A percentile compares a stretch with the other conserved stretches of the same genome.
Evolutionary conservation across 2,113 vertebrate species (phyloP).

Genomic region (Sylvia atricapilla): DNA sequence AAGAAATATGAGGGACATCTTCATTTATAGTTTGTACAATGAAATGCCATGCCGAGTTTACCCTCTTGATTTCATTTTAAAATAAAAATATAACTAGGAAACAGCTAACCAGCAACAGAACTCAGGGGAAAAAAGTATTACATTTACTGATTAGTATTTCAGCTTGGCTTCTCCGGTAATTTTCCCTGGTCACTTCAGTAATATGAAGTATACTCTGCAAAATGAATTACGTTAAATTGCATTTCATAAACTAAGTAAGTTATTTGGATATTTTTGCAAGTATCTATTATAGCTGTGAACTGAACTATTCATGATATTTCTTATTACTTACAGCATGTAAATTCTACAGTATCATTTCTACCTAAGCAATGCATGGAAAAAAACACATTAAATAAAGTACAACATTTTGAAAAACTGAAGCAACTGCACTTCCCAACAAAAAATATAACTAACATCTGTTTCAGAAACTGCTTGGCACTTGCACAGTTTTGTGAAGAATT

Average conservation of each 20-base stretch:
- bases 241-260: conserved; percentile 45
- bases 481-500: conserved; percentile 45
- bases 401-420: conserved; percentile 47
- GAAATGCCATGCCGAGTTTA: neutral
- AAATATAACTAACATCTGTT: conserved; percentile 71
- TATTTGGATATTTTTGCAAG: neutral
- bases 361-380: neutral
- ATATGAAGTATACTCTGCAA: conserved; percentile 48
- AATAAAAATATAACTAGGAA: neutral
- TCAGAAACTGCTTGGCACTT: conserved; percentile 63
- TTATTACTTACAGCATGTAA: neutral
- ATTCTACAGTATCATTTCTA: neutral
- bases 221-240: conserved; percentile 45
- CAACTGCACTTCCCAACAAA: conserved; percentile 47
- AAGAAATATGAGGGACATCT: neutral
- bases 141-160: conserved; percentile 36
- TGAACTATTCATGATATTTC: neutral
- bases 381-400: neutral
- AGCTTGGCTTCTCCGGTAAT: conserved; percentile 29
- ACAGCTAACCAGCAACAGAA: neutral
- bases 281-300: neutral
- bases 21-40: neutral
- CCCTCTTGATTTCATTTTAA: neutral
- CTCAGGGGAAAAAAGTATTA: neutral
- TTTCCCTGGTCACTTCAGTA: conserved; percentile 34